Evolutionary conservation across 2,113 vertebrate species (phyloP).

Genomic region (Eira barbara): DNA sequence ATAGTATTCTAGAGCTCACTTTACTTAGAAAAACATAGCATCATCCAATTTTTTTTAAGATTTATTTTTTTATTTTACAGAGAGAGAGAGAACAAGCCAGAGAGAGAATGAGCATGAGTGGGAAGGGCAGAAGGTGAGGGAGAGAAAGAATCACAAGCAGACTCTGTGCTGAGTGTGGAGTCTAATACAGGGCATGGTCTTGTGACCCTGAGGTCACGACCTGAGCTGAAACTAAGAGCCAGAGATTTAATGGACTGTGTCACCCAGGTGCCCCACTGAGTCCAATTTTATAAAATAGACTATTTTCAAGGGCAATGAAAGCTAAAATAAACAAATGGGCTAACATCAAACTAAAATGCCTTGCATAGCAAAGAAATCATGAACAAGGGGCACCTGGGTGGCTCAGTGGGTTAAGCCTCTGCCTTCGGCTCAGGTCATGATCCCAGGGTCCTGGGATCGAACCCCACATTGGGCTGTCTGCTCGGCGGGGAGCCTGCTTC

Average conservation of each 20-base stretch:
- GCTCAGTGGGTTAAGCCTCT: no score
- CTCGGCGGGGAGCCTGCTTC: no score
- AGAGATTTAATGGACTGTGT: background rate
- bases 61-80: background rate
- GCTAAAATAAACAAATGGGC: background rate
- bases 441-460: no score
- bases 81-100: background rate
- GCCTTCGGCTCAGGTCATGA: no score
- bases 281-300: background rate
- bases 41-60: background rate
- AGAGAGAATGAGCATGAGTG: background rate
- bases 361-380: background rate
- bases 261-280: background rate
- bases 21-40: background rate
- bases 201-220: background rate
- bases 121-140: background rate
- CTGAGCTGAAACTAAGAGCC: background rate
- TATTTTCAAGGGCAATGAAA: background rate
- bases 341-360: background rate
- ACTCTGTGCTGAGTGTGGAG: background rate
- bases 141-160: background rate
- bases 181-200: background rate
- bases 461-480: no score
- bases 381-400: background rate
- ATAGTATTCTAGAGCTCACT: background rate